A percentile compares a stretch with the other conserved stretches of the same genome.
Conservation (phyloP, 2,113 vertebrate genomes). For the Ginglymostoma cirratum region DNA sequence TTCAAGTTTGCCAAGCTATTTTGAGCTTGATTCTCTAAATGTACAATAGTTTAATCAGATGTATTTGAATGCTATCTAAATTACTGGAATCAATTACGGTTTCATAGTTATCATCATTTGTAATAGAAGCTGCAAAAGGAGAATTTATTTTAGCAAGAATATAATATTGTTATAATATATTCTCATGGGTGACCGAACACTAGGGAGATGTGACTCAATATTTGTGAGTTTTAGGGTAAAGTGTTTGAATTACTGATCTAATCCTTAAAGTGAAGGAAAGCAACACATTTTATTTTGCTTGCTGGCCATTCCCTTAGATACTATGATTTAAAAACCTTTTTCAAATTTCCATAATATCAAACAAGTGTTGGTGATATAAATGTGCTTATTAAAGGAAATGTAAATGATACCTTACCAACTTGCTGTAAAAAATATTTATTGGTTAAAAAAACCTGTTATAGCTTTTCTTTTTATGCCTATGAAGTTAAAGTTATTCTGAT, state of each 20-base stretch:
- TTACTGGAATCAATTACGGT: constrained; percentile 32
- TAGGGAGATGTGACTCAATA: constrained; percentile 28
- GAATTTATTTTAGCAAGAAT: constrained; percentile 31
- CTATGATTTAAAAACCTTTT: neutral
- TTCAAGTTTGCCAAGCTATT: constrained; percentile 33
- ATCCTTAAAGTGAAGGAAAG: constrained; percentile 16
- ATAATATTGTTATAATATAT: constrained; percentile 37
- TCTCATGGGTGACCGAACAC: constrained; percentile 34
- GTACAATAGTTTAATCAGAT: constrained; percentile 38
- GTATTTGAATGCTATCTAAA: constrained; percentile 31
- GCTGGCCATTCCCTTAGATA: neutral
- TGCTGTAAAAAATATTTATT: neutral
- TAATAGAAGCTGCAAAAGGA: constrained; percentile 12
- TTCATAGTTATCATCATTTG: constrained; percentile 37
- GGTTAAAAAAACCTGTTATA: neutral
- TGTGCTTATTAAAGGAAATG: constrained; percentile 29
- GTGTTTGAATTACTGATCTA: constrained; percentile 37
- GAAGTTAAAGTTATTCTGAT: neutral
- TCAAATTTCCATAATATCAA: neutral
- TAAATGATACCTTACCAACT: neutral
- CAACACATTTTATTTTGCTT: constrained; percentile 5
- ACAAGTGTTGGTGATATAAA: neutral
- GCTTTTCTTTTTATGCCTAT: neutral
- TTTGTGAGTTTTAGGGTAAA: constrained; percentile 27
- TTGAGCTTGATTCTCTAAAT: constrained; percentile 32